phyloP scores from a whole-genome alignment of 2,888 invertebrate genomes.

The Napeogenes inachia region DNA sequence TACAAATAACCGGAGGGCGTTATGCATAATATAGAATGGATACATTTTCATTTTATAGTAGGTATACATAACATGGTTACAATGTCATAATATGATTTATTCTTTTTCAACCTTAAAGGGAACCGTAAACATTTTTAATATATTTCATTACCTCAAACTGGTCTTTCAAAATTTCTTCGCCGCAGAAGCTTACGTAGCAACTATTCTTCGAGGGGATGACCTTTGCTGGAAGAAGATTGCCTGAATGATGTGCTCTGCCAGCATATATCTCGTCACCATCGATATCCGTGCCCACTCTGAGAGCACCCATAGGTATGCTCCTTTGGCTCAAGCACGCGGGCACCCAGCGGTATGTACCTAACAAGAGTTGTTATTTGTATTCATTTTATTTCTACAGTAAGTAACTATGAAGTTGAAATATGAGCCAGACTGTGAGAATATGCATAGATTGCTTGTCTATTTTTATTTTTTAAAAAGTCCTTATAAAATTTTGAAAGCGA shows the following conservation, averaged over 20 bases:
- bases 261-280: conserved; percentile 86
- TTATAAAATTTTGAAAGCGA: conserved; percentile 9
- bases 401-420: neutral
- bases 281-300: conserved; percentile 80
- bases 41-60: too few species aligned
- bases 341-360: conserved; percentile 74
- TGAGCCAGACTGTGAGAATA: neutral
- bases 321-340: conserved; percentile 69
- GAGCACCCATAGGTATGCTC: conserved; percentile 69
- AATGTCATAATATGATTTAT: too few species aligned
- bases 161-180: conserved; percentile 80
- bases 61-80: too few species aligned
- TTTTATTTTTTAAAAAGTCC: neutral
- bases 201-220: conserved; percentile 80
- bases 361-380: conserved; percentile 7
- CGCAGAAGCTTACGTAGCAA: conserved; percentile 80
- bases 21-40: too few species aligned
- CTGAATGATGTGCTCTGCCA: conserved; percentile 82
- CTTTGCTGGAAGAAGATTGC: conserved; percentile 82
- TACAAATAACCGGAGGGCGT: too few species aligned
- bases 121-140: neutral
- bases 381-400: neutral
- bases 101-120: too few species aligned
- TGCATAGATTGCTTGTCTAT: neutral
- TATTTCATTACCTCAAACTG: conserved; percentile 76